phyloP scores from a whole-genome alignment of 2,797 vertebrate genomes.

The Parambassis ranga region DNA sequence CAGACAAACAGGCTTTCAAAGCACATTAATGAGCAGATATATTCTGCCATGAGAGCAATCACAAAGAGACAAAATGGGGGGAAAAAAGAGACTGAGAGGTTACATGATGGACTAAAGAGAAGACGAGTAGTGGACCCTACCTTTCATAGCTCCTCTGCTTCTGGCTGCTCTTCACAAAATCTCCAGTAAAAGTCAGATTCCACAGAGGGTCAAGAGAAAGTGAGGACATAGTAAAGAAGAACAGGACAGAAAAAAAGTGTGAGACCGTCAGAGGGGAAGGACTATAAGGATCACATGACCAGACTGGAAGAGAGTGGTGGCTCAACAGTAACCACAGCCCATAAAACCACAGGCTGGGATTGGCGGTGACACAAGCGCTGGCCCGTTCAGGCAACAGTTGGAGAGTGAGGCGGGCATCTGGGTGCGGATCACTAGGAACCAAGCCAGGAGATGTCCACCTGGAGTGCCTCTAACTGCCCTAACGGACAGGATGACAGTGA shows the following conservation, averaged over 20 bases:
- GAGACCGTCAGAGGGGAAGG: conserved; percentile 25
- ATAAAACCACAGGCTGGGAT: conserved; percentile 55
- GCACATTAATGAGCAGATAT: conserved; percentile 24
- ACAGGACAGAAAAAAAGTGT: background rate
- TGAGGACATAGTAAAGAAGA: too few relatives aligned
- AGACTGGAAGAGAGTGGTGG: conserved; percentile 17
- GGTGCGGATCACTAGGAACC: conserved; percentile 14
- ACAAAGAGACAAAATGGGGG: background rate
- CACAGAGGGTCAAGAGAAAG: too few relatives aligned
- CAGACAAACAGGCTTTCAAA: conserved; percentile 30
- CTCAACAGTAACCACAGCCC: conserved; percentile 34
- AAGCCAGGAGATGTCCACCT: conserved; percentile 27
- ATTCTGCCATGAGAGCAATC: background rate
- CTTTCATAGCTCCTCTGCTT: conserved; percentile 50
- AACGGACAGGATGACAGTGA: conserved; percentile 13
- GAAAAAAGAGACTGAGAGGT: background rate
- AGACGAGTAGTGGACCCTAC: conserved; percentile 18
- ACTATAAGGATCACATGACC: conserved; percentile 35
- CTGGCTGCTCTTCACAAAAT: background rate
- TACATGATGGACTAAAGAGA: background rate
- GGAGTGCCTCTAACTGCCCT: background rate
- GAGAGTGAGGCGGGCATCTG: conserved; percentile 1
- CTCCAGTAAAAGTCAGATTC: conserved; percentile 2
- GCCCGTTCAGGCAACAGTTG: conserved; percentile 19
- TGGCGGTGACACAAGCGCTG: conserved; percentile 5